These are phyloP conservation scores for Sitophilus oryzae DNA, from an alignment of 1,140 invertebrate species.

Conservation along the genomic window DNA sequence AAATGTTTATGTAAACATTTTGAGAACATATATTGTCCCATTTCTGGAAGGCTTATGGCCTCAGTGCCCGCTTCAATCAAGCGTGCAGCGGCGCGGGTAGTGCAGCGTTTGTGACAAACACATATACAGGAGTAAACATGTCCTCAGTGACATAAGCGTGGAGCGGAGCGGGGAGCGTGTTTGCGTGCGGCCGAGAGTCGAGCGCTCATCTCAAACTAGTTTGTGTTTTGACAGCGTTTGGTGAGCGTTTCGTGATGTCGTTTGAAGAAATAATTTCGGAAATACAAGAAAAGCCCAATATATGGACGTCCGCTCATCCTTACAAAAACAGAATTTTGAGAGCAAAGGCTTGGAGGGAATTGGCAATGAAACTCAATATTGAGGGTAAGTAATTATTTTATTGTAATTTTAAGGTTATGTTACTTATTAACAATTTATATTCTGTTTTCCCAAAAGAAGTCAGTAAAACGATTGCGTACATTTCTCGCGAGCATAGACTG, in stretches of 20 bases:
- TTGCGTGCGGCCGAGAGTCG: background rate
- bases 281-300: background rate
- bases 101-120: too few relatives aligned
- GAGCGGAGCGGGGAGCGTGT: background rate
- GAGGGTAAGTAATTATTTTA: slow-evolving; percentile 5
- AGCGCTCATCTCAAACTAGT: too few relatives aligned
- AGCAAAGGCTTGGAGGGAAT: background rate
- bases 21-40: too few relatives aligned
- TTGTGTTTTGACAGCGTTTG: too few relatives aligned
- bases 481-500: background rate
- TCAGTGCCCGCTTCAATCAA: background rate
- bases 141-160: too few relatives aligned
- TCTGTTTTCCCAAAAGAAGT: slow-evolving; percentile 1
- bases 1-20: too few relatives aligned
- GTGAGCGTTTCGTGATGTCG: too few relatives aligned
- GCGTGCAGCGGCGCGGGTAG: background rate
- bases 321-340: background rate
- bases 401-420: background rate
- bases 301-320: background rate
- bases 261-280: slow-evolving; percentile 3
- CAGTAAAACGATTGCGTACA: background rate
- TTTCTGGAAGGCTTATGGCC: too few relatives aligned
- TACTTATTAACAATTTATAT: slow-evolving; percentile 2
- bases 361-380: background rate
- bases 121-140: too few relatives aligned